Evolutionary conservation across 2,888 invertebrate species (phyloP).

Genomic region (Meganola albula): DNA sequence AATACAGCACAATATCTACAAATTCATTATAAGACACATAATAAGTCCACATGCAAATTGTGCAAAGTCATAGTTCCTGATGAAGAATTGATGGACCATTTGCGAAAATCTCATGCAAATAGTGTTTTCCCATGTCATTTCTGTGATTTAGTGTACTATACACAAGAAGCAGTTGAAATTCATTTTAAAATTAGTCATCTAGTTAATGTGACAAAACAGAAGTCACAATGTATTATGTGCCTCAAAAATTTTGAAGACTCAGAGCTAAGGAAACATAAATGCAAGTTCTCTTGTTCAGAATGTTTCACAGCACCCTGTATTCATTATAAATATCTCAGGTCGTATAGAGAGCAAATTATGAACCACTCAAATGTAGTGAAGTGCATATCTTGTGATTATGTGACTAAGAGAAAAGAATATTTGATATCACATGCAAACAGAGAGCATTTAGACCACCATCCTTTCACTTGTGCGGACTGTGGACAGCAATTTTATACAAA

Average conservation of each 20-base stretch:
- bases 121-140: constrained; percentile 36
- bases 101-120: constrained; percentile 35
- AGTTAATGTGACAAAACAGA: constrained; percentile 21
- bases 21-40: constrained; percentile 40
- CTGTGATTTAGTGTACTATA: constrained; percentile 41
- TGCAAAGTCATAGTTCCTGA: constrained; percentile 35
- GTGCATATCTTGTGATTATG: constrained; percentile 48
- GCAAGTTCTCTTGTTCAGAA: constrained; percentile 44
- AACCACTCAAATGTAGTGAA: constrained; percentile 34
- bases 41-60: constrained; percentile 36
- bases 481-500: constrained; percentile 48
- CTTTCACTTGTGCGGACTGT: constrained; percentile 45
- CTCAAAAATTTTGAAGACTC: constrained; percentile 31
- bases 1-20: constrained; percentile 42
- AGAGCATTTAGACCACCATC: constrained; percentile 49
- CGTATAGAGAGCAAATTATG: constrained; percentile 41
- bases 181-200: constrained; percentile 40
- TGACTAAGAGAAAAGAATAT: constrained; percentile 41
- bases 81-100: constrained; percentile 35
- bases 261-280: constrained; percentile 38
- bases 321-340: constrained; percentile 43
- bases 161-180: constrained; percentile 32
- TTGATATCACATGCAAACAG: constrained; percentile 46
- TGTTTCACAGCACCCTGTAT: constrained; percentile 42
- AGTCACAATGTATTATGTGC: constrained; percentile 42